A percentile compares a stretch with the other conserved stretches of the same genome.
These are phyloP conservation scores for Synergus itoensis DNA, from an alignment of 2,888 invertebrate genomes.

Conservation along the genomic window DNA sequence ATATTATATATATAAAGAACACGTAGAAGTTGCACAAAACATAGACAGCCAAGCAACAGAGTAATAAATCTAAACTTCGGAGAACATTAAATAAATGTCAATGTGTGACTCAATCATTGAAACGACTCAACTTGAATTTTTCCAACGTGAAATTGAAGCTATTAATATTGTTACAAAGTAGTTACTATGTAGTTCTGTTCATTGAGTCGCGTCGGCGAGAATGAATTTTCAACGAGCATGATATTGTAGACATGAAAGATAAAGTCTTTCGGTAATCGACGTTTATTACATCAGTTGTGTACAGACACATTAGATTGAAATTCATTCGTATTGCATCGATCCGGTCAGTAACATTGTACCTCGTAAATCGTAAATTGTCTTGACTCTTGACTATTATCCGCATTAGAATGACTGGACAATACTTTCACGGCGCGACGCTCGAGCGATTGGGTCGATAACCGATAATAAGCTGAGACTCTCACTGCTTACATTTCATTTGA, in stretches of 20 bases:
- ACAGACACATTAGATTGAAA: conserved; percentile 32
- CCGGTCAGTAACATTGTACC: conserved; percentile 37
- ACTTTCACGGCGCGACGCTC: conserved; percentile 27
- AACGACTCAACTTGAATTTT: not conserved
- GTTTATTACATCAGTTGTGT: conserved; percentile 32
- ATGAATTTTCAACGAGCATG: conserved; percentile 19
- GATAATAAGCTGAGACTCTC: conserved; percentile 44
- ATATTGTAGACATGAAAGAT: not conserved
- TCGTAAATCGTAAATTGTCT: conserved; percentile 19
- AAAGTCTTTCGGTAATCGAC: conserved; percentile 14
- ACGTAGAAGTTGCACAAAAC: conserved; percentile 16
- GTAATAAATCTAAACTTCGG: not conserved
- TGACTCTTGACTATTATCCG: conserved; percentile 35
- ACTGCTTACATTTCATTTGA: not conserved
- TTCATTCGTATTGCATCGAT: conserved; percentile 31
- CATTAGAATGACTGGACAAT: conserved; percentile 27
- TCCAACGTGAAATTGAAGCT: not conserved
- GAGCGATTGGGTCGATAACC: conserved; percentile 47
- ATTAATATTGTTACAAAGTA: conserved; percentile 3
- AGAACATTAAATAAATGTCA: conserved; percentile 16
- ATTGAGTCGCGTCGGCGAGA: conserved; percentile 1
- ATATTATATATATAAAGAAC: not conserved
- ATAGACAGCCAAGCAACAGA: not conserved
- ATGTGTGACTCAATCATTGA: conserved; percentile 8
- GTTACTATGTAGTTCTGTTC: not conserved